Evolutionary conservation across 2,888 invertebrate genomes (phyloP).

Genomic region (Cetonia aurata): DNA sequence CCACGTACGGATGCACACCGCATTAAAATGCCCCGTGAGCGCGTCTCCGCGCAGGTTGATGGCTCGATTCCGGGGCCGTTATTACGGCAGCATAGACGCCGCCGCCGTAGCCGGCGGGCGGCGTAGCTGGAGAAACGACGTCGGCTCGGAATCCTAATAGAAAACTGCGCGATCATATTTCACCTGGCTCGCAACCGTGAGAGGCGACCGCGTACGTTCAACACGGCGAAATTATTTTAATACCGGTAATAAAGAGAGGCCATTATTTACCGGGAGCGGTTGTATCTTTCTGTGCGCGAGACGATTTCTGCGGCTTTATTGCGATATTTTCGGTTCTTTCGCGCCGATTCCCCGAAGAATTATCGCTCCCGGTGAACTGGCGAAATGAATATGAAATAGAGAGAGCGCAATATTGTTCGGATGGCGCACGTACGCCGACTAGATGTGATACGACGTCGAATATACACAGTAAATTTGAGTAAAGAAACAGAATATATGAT

Average conservation of each 20-base stretch:
- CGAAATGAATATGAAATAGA: no score
- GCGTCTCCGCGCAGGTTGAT: constrained; percentile 49
- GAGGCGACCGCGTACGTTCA: constrained; percentile 55
- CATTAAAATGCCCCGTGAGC: constrained; percentile 46
- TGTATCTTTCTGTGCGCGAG: constrained; percentile 52
- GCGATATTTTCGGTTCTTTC: constrained; percentile 19
- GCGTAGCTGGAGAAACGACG: constrained; percentile 37
- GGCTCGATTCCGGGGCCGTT: constrained; percentile 49
- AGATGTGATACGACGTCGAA: no score
- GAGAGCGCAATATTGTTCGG: no score
- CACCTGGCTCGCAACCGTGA: constrained; percentile 53
- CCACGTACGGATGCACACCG: background rate
- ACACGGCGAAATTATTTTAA: constrained; percentile 63
- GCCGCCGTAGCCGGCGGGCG: constrained; percentile 33
- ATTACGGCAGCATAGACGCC: constrained; percentile 53
- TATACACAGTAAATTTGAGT: no score
- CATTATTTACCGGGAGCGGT: constrained; percentile 58
- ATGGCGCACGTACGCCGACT: no score
- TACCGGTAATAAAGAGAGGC: constrained; percentile 60
- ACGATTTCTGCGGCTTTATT: constrained; percentile 15
- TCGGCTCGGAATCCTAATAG: constrained; percentile 62
- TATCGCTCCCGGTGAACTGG: background rate
- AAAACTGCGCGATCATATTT: constrained; percentile 61
- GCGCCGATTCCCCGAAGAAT: constrained; percentile 11
- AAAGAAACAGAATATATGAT: no score